Conservation (phyloP, 2,797 vertebrate genomes). For the Hyperoplus immaculatus region DNA sequence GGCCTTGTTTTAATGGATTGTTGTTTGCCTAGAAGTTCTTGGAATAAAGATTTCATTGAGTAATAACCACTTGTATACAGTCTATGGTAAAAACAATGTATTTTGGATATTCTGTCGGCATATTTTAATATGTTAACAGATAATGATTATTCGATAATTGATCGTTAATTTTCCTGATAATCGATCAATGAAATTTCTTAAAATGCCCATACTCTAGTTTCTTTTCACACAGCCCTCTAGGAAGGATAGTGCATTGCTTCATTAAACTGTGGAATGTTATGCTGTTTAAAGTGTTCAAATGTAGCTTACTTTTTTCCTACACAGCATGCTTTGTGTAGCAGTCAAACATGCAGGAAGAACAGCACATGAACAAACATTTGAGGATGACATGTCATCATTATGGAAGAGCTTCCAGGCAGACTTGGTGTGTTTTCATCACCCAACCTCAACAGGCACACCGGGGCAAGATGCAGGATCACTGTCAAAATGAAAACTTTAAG, state of each 20-base stretch:
- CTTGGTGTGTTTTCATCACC: conserved; percentile 28
- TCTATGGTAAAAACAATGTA: too few relatives aligned
- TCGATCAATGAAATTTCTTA: too few relatives aligned
- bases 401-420: conserved; percentile 12
- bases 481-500: too few relatives aligned
- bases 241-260: conserved; percentile 44
- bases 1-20: too few relatives aligned
- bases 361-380: conserved; percentile 21
- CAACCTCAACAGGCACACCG: conserved; percentile 25
- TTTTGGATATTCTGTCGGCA: too few relatives aligned
- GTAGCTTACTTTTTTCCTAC: conserved; percentile 6
- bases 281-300: conserved; percentile 60
- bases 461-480: conserved; percentile 26
- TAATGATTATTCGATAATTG: too few relatives aligned
- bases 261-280: conserved; percentile 73
- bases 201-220: too few relatives aligned
- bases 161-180: too few relatives aligned
- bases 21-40: too few relatives aligned
- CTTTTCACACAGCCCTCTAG: conserved; percentile 42
- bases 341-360: conserved; percentile 12
- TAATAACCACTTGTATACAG: too few relatives aligned
- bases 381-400: conserved; percentile 26
- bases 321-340: conserved; percentile 7
- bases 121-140: too few relatives aligned
- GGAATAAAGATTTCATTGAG: too few relatives aligned